Evolutionary conservation across 2,797 vertebrate species (phyloP).

Genomic region (Enteromius radiatus): DNA sequence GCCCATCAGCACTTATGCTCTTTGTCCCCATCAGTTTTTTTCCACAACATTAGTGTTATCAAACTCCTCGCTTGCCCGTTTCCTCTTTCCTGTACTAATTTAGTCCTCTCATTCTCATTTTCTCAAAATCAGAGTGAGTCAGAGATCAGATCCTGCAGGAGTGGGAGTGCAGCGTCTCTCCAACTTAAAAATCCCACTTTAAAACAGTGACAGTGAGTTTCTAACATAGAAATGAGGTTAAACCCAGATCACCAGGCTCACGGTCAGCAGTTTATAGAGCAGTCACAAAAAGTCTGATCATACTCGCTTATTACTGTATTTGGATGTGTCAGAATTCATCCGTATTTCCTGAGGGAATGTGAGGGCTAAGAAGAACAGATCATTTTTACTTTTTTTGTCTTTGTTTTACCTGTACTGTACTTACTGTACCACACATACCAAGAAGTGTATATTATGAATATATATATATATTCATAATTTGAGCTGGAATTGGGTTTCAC

Average conservation of each 20-base stretch:
- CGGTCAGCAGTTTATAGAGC: constrained; percentile 71
- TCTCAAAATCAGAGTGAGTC: constrained; percentile 51
- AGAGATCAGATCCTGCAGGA: constrained; percentile 20
- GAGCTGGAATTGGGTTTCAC: too few relatives aligned
- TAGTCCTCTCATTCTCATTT: constrained; percentile 31
- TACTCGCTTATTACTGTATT: constrained; percentile 35
- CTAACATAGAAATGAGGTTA: constrained; percentile 75
- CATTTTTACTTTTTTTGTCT: background rate
- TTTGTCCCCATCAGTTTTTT: constrained; percentile 56
- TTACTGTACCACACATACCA: background rate
- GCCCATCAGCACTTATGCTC: background rate
- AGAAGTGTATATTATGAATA: too few relatives aligned
- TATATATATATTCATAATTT: too few relatives aligned
- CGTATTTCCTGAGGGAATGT: background rate
- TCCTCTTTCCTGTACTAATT: constrained; percentile 28
- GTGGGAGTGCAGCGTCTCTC: constrained; percentile 1
- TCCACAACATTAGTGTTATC: constrained; percentile 56
- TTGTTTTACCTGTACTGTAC: background rate
- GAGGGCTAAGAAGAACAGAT: background rate
- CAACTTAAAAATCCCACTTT: constrained; percentile 48
- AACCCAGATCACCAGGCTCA: constrained; percentile 75
- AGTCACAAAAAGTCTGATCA: constrained; percentile 30
- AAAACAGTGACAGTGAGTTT: constrained; percentile 63
- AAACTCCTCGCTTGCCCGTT: constrained; percentile 13
- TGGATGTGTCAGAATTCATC: constrained; percentile 44